Evolutionary conservation across 2,797 vertebrate genomes (phyloP).

Genomic region (Coregonus sp.): DNA sequence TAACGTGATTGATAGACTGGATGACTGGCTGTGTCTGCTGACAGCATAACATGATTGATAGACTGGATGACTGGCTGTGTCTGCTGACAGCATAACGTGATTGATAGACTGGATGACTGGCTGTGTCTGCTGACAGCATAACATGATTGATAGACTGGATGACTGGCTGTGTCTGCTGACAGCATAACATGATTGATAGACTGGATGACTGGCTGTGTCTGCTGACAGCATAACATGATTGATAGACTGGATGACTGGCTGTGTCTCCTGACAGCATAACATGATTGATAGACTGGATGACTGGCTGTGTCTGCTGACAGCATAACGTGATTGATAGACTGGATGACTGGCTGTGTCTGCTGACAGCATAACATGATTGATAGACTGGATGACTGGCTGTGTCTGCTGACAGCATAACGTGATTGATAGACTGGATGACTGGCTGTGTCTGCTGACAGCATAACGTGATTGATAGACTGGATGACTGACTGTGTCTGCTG

Average conservation of each 20-base stretch:
- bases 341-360: too few species aligned
- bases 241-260: neutral
- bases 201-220: neutral
- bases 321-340: neutral
- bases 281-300: neutral
- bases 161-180: too few species aligned
- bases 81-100: too few species aligned
- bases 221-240: neutral
- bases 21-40: too few species aligned
- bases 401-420: neutral
- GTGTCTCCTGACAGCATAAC: neutral
- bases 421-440: neutral
- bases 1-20: neutral
- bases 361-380: neutral
- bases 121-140: too few species aligned
- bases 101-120: too few species aligned
- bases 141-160: neutral
- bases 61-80: neutral
- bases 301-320: too few species aligned
- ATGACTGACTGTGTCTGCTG: too few species aligned
- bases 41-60: neutral
- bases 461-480: neutral
- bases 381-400: neutral
- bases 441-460: too few species aligned
- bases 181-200: neutral